Evolutionary conservation across 2,888 invertebrate species (phyloP), one percentile per base, ranked within the genome.

Genomic region (Drosophila atripex): DNA sequence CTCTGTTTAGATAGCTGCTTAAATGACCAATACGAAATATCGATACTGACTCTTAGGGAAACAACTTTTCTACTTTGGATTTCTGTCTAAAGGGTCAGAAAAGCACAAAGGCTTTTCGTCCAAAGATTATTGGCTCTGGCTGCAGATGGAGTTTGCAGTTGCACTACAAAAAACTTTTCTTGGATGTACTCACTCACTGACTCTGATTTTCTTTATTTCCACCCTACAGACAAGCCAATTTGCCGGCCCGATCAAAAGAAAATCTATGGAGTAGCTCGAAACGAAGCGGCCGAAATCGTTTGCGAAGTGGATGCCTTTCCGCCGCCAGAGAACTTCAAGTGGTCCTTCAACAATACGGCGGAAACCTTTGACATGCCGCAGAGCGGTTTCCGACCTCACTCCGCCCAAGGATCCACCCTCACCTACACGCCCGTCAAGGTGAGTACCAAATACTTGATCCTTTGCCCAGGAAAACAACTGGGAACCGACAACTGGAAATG

Each of bases 311-410:
- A 97, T 88, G 95, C 97, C 21, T 96, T 95, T 91, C 97, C 97
- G 14, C 93, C 94, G 1, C 96, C 96, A 1, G 95, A 95, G 88
- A 95, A 94, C 88, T 97, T 97, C 91, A 95, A 95, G 84, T 97
- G 97, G 97, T 94, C 95, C 28, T 96, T 97, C 90, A 98, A 98
- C 92, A 97, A 97, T 92, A 96, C 97, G 39, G 95, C 96, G 76
- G 96, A 96, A 89, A 94, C 94, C 78, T 93, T 94, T 72, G 96
- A 97, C 88, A 94, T 97, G 88, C 94, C 95, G 41, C 93, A 93
- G 78, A 93, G 93, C 79, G 94, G 95, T 77, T 96, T 94, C 91
- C 88, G 91, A 46, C 92, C 93, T 54, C 93, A 93, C 73, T 93
- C 93, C 8, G 93, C 93, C 3, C 91, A 92, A 75, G 91, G 91